Evolutionary conservation across 2,113 vertebrate species (phyloP).

Genomic region (Sphyrna mokarran): DNA sequence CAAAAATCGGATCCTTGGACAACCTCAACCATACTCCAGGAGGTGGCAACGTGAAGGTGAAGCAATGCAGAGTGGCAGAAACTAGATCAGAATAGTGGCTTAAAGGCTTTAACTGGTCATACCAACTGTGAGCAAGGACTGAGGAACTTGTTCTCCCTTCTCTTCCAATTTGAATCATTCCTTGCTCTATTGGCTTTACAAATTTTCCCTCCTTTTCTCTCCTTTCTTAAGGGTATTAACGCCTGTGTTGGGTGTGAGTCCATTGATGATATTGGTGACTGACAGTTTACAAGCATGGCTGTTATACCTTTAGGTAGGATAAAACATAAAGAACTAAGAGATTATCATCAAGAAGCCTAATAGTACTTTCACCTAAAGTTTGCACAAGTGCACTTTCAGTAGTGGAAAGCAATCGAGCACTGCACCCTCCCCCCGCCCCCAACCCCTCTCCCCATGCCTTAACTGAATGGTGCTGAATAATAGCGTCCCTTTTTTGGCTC

Average conservation of each 20-base stretch:
- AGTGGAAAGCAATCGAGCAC: background rate
- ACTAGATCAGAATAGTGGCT: background rate
- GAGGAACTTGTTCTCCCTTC: background rate
- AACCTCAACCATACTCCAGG: slow-evolving; percentile 69
- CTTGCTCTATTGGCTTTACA: background rate
- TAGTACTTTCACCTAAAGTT: background rate
- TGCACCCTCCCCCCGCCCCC: background rate
- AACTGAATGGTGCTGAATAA: too few species aligned
- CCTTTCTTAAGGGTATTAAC: background rate
- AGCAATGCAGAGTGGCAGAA: background rate
- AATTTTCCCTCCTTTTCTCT: background rate
- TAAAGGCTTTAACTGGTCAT: too few species aligned
- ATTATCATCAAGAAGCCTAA: background rate
- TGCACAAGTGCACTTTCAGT: background rate
- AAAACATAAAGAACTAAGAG: background rate
- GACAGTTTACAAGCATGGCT: background rate
- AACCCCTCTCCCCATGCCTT: background rate
- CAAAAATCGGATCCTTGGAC: slow-evolving; percentile 80
- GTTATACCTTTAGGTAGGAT: background rate
- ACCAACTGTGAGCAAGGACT: background rate
- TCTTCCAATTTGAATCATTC: background rate
- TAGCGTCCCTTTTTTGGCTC: too few species aligned
- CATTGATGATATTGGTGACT: background rate
- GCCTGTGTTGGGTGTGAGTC: background rate
- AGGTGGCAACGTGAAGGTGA: slow-evolving; percentile 70